phyloP scores from a whole-genome alignment of 1,140 invertebrate genomes.

The Pollicipes pollicipes region DNA sequence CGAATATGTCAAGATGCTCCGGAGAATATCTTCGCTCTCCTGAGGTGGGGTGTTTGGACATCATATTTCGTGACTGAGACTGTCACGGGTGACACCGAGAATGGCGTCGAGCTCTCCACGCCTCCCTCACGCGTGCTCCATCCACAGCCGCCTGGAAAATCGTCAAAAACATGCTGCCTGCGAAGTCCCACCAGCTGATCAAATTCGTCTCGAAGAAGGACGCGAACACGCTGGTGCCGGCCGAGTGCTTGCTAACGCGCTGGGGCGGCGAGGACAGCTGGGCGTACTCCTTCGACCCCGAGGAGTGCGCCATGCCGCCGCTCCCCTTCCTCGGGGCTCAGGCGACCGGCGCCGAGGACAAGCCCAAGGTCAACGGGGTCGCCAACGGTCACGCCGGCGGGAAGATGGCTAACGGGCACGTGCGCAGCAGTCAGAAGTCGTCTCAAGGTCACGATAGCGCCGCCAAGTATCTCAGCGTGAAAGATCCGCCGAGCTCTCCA shows the following conservation, averaged over 20 bases:
- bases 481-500: no score
- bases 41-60: constrained; percentile 3
- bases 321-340: no score
- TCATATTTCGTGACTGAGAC: neutral
- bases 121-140: constrained; percentile 17
- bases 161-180: constrained; percentile 70
- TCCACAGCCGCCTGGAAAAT: constrained; percentile 73
- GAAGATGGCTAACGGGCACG: no score
- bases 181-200: constrained; percentile 73
- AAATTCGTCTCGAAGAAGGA: constrained; percentile 65
- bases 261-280: constrained; percentile 77
- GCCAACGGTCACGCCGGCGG: no score
- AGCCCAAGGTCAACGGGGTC: no score
- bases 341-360: no score
- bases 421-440: no score
- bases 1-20: no score
- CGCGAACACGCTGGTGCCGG: constrained; percentile 53
- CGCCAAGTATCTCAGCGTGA: no score
- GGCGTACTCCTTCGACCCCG: constrained; percentile 47
- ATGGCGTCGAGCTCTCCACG: constrained; percentile 8
- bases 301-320: constrained; percentile 20
- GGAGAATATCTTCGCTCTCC: constrained; percentile 4
- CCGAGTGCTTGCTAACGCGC: constrained; percentile 48
- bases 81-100: neutral
- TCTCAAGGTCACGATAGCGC: no score